Conservation (phyloP, 2,113 vertebrate species). For the Terrapene triunguis region DNA sequence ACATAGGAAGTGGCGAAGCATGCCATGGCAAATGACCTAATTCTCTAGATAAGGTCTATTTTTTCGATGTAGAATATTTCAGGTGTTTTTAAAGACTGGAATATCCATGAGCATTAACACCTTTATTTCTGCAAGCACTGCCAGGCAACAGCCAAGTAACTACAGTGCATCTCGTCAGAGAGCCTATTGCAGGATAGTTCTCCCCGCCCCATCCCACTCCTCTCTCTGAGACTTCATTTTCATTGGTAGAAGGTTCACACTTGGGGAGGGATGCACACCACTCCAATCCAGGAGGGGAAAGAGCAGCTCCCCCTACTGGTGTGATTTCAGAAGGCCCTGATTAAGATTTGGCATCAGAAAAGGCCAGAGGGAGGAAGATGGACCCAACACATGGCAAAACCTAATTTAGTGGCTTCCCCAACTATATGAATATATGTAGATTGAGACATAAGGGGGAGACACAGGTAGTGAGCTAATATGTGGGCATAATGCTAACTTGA, state of each 20-base stretch:
- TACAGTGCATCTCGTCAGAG: rapidly evolving
- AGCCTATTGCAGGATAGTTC: background rate
- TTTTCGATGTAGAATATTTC: background rate
- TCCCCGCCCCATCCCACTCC: background rate
- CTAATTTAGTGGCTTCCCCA: background rate
- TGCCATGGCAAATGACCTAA: background rate
- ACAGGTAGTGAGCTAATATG: background rate
- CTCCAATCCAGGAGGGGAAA: background rate
- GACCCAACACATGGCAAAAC: background rate
- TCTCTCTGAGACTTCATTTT: too few species aligned
- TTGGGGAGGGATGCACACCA: background rate
- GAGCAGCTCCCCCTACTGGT: background rate
- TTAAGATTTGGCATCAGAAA: background rate
- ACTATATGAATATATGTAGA: background rate
- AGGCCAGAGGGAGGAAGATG: background rate
- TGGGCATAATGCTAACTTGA: background rate
- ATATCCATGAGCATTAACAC: background rate
- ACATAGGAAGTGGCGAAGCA: background rate
- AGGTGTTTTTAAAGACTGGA: background rate
- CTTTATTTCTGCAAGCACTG: rapidly evolving
- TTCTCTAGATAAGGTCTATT: background rate
- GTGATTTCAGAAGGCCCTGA: background rate
- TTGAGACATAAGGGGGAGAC: background rate
- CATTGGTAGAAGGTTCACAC: background rate
- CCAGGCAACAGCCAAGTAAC: background rate